Evolutionary conservation across 2,888 invertebrate genomes (phyloP), one percentile per base, ranked within the genome.

Genomic region (Noctua comes): DNA sequence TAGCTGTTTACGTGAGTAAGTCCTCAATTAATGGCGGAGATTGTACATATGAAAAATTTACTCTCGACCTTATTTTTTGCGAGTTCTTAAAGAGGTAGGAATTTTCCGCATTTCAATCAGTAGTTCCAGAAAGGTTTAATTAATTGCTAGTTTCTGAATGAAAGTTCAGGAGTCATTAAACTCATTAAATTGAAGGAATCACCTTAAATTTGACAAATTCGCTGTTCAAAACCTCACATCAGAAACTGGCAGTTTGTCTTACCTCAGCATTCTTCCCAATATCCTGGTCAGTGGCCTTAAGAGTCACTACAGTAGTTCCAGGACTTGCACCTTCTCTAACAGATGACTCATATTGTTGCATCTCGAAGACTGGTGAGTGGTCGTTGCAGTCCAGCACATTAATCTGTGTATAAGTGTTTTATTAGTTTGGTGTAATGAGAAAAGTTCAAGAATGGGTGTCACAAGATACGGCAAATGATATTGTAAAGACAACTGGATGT

Each of bases 321-420:
- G 98, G 97, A 18, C 98, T 98, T 1, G 98, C 98, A 8, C 99
- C 98, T 94, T 99, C 99, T 43, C 98, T 96, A 0, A 99, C 98
- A 24, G 98, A 98, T 0, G 99, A 98, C 89, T 99, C 98, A 93
- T 99, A 99, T 88, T 98, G 98, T 79, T 98, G 98, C 94, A 98
- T 98, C 94, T 99, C 99, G 94, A 99, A 99, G 10, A 98, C 97
- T 0, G 99, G 99, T 36, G 98, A 97, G 92, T 99, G 99, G 94
- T 99, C 99, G 93, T 99, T 99, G 86, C 98, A 98, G 94, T 99
- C 99, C 75, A 98, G 94, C 0, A 99, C 99, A 93, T 99, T 99
- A 76, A 99, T 98, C 95, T 98, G 96, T 54, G 54, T 62, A 21
- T 31, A 10, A 18, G 21, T 18, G 27, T 16, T 36, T 36, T 36